Conservation (phyloP, 1,140 invertebrate genomes). For the Drosophila pandora region DNA sequence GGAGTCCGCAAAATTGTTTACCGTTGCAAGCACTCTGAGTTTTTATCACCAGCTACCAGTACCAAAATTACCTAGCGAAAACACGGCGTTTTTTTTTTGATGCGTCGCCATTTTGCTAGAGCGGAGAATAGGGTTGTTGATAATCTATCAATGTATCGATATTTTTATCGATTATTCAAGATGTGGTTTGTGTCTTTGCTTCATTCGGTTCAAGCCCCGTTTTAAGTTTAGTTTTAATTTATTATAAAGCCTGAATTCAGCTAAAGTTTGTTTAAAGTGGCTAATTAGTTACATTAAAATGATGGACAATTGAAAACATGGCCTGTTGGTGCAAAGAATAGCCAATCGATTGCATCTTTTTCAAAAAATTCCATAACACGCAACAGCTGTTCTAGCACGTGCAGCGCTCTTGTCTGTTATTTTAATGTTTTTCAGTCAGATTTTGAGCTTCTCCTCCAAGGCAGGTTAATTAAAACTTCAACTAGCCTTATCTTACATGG, state of each 20-base stretch:
- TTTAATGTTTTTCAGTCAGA: constrained; percentile 47
- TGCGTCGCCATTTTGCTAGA: constrained; percentile 55
- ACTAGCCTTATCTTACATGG: not conserved
- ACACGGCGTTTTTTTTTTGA: constrained; percentile 67
- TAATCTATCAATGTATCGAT: too few relatives aligned
- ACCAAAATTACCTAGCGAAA: constrained; percentile 26
- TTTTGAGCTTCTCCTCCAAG: constrained; percentile 48
- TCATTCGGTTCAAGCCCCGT: too few relatives aligned
- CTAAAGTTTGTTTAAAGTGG: too few relatives aligned
- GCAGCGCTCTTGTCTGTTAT: constrained; percentile 13
- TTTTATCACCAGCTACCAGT: not conserved
- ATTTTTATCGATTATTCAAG: too few relatives aligned
- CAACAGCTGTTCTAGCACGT: constrained; percentile 43
- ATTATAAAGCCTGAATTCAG: too few relatives aligned
- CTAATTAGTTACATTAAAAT: too few relatives aligned
- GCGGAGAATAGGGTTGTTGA: too few relatives aligned
- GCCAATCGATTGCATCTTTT: too few relatives aligned
- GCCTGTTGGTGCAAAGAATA: too few relatives aligned
- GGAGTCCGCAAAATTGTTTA: constrained; percentile 14
- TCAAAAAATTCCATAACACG: not conserved
- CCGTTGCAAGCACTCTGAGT: not conserved
- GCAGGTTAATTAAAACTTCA: constrained; percentile 62
- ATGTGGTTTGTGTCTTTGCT: too few relatives aligned
- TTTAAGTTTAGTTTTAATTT: too few relatives aligned
- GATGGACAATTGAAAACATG: too few relatives aligned